Evolutionary conservation across 2,888 invertebrate species (phyloP).

Genomic region (Lagria hirta): DNA sequence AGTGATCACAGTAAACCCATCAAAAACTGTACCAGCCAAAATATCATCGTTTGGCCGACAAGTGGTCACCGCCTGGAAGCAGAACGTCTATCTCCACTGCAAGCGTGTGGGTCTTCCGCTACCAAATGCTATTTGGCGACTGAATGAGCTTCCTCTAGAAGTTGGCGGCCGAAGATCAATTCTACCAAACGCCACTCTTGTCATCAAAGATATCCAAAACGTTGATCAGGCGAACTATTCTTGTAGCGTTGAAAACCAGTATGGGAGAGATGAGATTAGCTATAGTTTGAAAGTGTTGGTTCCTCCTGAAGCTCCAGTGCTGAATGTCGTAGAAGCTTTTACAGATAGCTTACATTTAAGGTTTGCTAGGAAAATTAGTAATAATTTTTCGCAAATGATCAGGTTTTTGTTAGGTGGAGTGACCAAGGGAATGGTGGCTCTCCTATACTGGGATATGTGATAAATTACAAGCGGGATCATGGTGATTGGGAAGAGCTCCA

Average conservation of each 20-base stretch:
- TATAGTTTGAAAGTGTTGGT: constrained; percentile 76
- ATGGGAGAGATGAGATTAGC: constrained; percentile 80
- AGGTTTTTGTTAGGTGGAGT: constrained; percentile 45
- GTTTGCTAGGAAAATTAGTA: too few species aligned
- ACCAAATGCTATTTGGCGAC: constrained; percentile 76
- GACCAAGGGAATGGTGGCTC: constrained; percentile 82
- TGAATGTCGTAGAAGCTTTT: constrained; percentile 79
- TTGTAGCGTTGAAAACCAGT: constrained; percentile 80
- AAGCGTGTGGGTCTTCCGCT: constrained; percentile 80
- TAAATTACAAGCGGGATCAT: constrained; percentile 86
- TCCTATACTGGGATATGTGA: constrained; percentile 79
- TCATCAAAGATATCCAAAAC: constrained; percentile 75
- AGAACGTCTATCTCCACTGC: constrained; percentile 79
- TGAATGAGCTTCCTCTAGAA: constrained; percentile 74
- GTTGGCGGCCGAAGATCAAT: constrained; percentile 69
- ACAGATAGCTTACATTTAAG: constrained; percentile 80
- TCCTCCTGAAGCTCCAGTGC: constrained; percentile 82
- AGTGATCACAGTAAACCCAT: constrained; percentile 74
- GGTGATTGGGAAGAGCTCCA: constrained; percentile 92
- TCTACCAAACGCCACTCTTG: constrained; percentile 70
- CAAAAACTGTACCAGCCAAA: constrained; percentile 79
- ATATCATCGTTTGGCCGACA: constrained; percentile 85
- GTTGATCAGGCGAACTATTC: constrained; percentile 89
- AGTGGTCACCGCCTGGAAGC: constrained; percentile 83
- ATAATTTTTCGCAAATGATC: too few species aligned